phyloP scores from a whole-genome alignment of 37 sponge, comb jelly and placozoan species.

The Chondrilla cf. caribensis region DNA sequence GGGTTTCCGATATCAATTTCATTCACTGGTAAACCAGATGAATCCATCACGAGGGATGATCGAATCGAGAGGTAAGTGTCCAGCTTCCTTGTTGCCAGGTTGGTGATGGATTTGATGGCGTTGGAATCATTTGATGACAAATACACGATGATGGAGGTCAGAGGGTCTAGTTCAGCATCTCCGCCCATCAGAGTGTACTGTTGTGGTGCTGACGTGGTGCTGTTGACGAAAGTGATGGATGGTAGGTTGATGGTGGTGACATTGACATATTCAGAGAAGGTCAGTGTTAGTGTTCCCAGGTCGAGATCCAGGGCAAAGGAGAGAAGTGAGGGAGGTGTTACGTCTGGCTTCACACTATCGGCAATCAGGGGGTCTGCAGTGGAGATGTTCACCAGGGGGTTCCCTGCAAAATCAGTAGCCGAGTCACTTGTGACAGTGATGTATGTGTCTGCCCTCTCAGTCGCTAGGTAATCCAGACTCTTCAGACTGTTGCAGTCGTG shows the following conservation, averaged over 20 bases:
- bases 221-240: slow-evolving; percentile 57
- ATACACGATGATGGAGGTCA: slow-evolving; percentile 34
- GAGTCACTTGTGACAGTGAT: slow-evolving; percentile 41
- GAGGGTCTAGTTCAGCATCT: background rate
- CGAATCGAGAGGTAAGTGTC: slow-evolving; percentile 60
- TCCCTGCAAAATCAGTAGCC: slow-evolving; percentile 54
- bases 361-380: slow-evolving; percentile 9
- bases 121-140: slow-evolving; percentile 63
- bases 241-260: slow-evolving; percentile 50
- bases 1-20: slow-evolving; percentile 22
- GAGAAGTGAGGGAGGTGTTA: slow-evolving; percentile 39
- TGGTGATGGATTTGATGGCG: slow-evolving; percentile 48
- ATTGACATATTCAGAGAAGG: slow-evolving; percentile 70
- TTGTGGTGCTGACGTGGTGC: background rate
- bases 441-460: slow-evolving; percentile 29
- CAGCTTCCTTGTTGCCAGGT: slow-evolving; percentile 43
- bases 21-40: slow-evolving; percentile 30
- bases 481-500: slow-evolving; percentile 74
- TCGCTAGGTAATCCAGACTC: slow-evolving; percentile 33
- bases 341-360: slow-evolving; percentile 39
- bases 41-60: slow-evolving; percentile 45
- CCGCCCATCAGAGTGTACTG: slow-evolving; percentile 23
- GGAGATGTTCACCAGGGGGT: slow-evolving; percentile 36
- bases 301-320: slow-evolving; percentile 69
- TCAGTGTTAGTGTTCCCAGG: slow-evolving; percentile 43